A percentile compares a stretch with the other conserved stretches of the same genome.
Conservation (phyloP, 2,113 vertebrate species). For the Anguilla japonica region DNA sequence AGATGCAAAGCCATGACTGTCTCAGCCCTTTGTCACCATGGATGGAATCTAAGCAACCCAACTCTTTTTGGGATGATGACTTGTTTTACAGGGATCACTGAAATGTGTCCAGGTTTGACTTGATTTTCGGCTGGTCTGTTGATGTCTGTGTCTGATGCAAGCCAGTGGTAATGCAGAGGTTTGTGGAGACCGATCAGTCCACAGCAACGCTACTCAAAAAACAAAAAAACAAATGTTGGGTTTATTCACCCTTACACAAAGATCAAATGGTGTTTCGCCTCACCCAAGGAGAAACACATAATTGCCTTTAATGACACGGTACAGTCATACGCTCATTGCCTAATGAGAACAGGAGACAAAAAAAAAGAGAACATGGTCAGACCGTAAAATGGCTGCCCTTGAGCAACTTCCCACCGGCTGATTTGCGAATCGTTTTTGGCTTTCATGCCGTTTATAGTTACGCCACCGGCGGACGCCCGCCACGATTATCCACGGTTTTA, state of each 20-base stretch:
- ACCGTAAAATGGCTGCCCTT: not conserved
- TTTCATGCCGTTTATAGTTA: not conserved
- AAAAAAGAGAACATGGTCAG: not conserved
- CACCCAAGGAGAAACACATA: constrained; percentile 13
- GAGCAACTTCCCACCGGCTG: not conserved
- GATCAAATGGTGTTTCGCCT: constrained; percentile 19
- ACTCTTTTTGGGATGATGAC: not conserved
- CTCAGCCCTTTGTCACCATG: not conserved
- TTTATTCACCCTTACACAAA: constrained; percentile 13
- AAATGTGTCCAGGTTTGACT: not conserved
- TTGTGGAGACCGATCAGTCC: not conserved
- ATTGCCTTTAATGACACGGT: constrained; percentile 26
- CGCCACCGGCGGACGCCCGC: not conserved
- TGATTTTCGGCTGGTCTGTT: not conserved
- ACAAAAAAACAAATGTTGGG: not conserved
- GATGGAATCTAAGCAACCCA: not conserved
- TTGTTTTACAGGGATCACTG: constrained; percentile 2
- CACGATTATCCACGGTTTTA: not conserved
- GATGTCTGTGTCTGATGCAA: not conserved
- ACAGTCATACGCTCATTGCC: not conserved
- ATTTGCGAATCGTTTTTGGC: not conserved
- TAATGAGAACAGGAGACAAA: not conserved
- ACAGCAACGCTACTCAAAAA: not conserved
- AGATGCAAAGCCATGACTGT: not conserved
- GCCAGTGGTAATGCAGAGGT: constrained; percentile 2